Percentiles rank a stretch among this genome's conserved stretches.
These are phyloP conservation scores for Antedon mediterranea DNA, from an alignment of 53 echinoderm and acorn worm genomes.

Conservation along the genomic window DNA sequence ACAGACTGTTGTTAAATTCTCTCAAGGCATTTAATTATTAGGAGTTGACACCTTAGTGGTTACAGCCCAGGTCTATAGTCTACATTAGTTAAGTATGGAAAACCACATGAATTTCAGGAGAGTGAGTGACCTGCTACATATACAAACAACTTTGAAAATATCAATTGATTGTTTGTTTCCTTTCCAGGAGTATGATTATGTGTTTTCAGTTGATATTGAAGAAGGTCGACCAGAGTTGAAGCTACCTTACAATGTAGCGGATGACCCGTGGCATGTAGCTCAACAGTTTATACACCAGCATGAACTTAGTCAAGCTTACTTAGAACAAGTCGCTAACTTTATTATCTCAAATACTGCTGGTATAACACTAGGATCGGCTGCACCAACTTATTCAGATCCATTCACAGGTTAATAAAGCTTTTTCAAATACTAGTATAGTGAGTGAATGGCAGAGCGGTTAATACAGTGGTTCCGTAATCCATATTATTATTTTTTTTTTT, in stretches of 20 bases:
- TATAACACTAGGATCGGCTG: conserved; percentile 35
- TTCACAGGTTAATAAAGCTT: conserved; percentile 49
- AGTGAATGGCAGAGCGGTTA: too few species aligned
- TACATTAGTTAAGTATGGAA: too few species aligned
- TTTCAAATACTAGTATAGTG: background rate
- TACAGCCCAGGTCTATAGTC: too few species aligned
- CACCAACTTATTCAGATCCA: conserved; percentile 35
- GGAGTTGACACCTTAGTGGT: too few species aligned
- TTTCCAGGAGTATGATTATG: conserved; percentile 81
- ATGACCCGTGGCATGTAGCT: conserved; percentile 87
- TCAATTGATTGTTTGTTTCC: too few species aligned
- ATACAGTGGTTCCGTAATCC: too few species aligned
- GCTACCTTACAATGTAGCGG: conserved; percentile 65
- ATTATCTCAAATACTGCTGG: conserved; percentile 81
- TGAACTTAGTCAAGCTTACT: conserved; percentile 68
- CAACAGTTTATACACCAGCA: conserved; percentile 72
- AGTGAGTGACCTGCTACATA: too few species aligned
- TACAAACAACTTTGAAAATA: too few species aligned
- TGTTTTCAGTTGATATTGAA: conserved; percentile 87
- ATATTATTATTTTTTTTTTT: too few species aligned
- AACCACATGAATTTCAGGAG: too few species aligned
- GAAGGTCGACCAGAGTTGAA: conserved; percentile 71
- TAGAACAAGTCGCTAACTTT: conserved; percentile 84
- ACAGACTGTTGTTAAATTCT: too few species aligned
- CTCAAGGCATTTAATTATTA: too few species aligned